Conservation (phyloP, 2,888 invertebrate genomes). For the Syrphus vitripennis region DNA sequence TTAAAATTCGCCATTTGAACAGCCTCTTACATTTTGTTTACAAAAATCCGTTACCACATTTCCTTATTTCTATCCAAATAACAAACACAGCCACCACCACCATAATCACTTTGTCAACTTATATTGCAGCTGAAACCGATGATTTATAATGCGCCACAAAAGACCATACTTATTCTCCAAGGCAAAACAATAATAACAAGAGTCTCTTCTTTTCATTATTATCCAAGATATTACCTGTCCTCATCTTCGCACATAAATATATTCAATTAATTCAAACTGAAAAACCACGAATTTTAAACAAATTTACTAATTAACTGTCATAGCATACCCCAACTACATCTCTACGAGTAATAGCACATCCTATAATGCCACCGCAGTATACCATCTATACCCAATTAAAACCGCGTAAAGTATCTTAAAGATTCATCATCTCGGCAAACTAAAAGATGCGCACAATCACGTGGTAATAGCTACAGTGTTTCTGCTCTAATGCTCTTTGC, state of each 20-base stretch:
- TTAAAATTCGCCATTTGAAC: neutral
- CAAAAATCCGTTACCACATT: slow-evolving; percentile 33
- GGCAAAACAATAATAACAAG: neutral
- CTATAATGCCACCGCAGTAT: too few species aligned
- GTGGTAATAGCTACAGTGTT: slow-evolving; percentile 17
- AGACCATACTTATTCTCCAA: neutral
- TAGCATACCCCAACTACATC: neutral
- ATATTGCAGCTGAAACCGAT: slow-evolving; percentile 21
- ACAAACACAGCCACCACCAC: neutral
- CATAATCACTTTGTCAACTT: slow-evolving; percentile 31
- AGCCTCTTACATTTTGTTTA: slow-evolving; percentile 6
- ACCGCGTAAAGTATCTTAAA: slow-evolving; percentile 37
- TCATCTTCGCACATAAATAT: slow-evolving; percentile 20
- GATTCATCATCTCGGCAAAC: slow-evolving; percentile 13
- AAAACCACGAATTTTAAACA: slow-evolving; percentile 20
- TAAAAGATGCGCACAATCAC: slow-evolving; percentile 36
- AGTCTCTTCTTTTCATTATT: neutral
- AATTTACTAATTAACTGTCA: slow-evolving; percentile 56
- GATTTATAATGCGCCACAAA: slow-evolving; percentile 1
- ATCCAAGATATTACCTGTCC: neutral
- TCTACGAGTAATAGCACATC: neutral
- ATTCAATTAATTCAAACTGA: slow-evolving; percentile 13
- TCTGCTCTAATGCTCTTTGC: slow-evolving; percentile 10
- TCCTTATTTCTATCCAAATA: slow-evolving; percentile 32
- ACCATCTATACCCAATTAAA: slow-evolving; percentile 55